Conservation (phyloP, 1,140 invertebrate genomes). For the Cotesia glomerata region DNA sequence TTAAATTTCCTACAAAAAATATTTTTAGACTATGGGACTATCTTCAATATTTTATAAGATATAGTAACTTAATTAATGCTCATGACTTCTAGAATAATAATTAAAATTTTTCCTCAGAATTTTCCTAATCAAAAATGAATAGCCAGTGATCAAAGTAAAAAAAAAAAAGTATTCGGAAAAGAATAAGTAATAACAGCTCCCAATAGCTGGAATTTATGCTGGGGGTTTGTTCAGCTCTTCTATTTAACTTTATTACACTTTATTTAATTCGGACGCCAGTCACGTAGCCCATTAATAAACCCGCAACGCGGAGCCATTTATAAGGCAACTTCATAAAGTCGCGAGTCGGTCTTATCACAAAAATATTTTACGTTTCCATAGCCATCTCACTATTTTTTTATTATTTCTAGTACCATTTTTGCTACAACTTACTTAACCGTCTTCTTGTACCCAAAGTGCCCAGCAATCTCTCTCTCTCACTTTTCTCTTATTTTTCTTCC, state of each 20-base stretch:
- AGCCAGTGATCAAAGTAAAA: background rate
- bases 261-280: slow-evolving; percentile 24
- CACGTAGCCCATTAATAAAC: slow-evolving; percentile 41
- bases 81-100: too few species aligned
- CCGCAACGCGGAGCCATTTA: slow-evolving; percentile 37
- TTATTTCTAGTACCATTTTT: background rate
- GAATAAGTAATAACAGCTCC: background rate
- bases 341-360: slow-evolving; percentile 36
- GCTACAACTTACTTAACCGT: background rate
- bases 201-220: slow-evolving; percentile 11
- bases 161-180: background rate
- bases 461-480: background rate
- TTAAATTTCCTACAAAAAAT: too few species aligned
- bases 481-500: slow-evolving; percentile 12
- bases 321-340: slow-evolving; percentile 39
- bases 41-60: too few species aligned
- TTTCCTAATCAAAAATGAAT: background rate
- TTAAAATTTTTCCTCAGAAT: too few species aligned
- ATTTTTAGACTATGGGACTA: too few species aligned
- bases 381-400: background rate
- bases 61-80: too few species aligned
- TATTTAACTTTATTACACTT: slow-evolving; percentile 2
- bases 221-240: background rate
- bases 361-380: slow-evolving; percentile 34
- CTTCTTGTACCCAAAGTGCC: background rate